Conservation (phyloP, 2,797 vertebrate genomes). For the Silurus lanzhouensis region DNA sequence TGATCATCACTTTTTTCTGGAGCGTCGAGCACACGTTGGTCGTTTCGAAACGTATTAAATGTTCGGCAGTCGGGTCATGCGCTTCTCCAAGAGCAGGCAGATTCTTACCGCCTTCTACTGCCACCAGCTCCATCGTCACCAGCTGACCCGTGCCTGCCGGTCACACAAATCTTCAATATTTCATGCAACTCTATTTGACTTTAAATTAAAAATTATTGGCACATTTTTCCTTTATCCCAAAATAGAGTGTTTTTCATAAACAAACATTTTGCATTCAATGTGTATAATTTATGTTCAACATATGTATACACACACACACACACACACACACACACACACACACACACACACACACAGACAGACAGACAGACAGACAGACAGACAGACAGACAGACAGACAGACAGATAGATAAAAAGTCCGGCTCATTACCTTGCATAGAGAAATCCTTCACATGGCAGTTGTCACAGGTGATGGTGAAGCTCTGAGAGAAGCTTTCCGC, state of each 20-base stretch:
- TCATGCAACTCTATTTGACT: not conserved
- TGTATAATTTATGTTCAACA: not conserved
- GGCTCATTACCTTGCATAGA: constrained; percentile 78
- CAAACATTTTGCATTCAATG: constrained; percentile 1
- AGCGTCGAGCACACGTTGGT: constrained; percentile 74
- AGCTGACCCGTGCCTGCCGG: constrained; percentile 81
- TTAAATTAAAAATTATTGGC: not conserved
- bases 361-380: too few species aligned
- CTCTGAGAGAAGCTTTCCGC: constrained; percentile 69
- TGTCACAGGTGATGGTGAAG: constrained; percentile 86
- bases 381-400: too few species aligned
- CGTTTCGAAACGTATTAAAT: constrained; percentile 79
- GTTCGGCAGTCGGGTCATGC: constrained; percentile 77
- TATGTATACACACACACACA: too few species aligned
- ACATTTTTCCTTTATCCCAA: not conserved
- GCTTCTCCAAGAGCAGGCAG: constrained; percentile 69
- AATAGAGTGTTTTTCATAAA: not conserved
- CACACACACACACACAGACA: too few species aligned
- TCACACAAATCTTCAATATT: constrained; percentile 13
- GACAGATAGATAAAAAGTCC: not conserved
- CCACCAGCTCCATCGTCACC: constrained; percentile 80
- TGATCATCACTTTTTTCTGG: constrained; percentile 79
- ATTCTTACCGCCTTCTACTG: constrained; percentile 75
- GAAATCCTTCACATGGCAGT: constrained; percentile 84
- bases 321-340: too few species aligned